Evolutionary conservation across 2,888 invertebrate species (phyloP).

Genomic region (Phoenoteleia sp.): DNA sequence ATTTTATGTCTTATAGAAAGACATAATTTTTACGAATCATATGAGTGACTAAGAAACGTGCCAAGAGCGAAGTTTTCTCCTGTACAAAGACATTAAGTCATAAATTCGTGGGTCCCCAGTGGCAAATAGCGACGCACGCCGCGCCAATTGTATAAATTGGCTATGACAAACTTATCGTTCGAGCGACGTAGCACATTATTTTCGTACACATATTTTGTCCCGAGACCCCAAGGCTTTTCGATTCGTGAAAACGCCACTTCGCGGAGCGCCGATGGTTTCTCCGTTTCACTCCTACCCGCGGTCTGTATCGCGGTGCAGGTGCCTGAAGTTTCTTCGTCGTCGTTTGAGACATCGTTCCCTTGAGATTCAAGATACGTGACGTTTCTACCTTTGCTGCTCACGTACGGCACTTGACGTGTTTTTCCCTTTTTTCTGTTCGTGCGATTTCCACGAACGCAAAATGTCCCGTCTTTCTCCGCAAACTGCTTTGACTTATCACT

Average conservation of each 20-base stretch:
- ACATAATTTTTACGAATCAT: conserved; percentile 7
- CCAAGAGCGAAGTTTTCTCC: conserved; percentile 24
- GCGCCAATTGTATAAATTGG: conserved; percentile 86
- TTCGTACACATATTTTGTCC: conserved; percentile 74
- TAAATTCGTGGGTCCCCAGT: conserved; percentile 85
- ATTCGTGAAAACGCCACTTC: conserved; percentile 72
- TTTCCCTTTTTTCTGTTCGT: conserved; percentile 50
- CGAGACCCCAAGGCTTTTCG: conserved; percentile 66
- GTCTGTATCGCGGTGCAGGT: conserved; percentile 76
- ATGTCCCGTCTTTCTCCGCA: conserved; percentile 66
- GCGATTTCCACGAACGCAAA: conserved; percentile 56
- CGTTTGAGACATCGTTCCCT: conserved; percentile 86
- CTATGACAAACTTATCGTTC: conserved; percentile 86
- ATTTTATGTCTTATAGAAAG: not conserved
- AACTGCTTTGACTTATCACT: conserved; percentile 52
- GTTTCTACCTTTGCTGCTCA: conserved; percentile 80
- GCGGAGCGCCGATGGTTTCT: conserved; percentile 78
- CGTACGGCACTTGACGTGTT: conserved; percentile 74
- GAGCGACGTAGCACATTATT: conserved; percentile 75
- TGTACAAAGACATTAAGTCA: conserved; percentile 79
- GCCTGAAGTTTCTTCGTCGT: conserved; percentile 82
- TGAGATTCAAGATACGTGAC: conserved; percentile 83
- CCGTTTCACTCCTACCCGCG: conserved; percentile 33
- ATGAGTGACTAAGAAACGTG: conserved; percentile 20
- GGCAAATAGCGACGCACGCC: conserved; percentile 82